Evolutionary conservation across 2,888 invertebrate species (phyloP), one percentile per base, ranked within the genome.

Genomic region (Drosophila colorata): DNA sequence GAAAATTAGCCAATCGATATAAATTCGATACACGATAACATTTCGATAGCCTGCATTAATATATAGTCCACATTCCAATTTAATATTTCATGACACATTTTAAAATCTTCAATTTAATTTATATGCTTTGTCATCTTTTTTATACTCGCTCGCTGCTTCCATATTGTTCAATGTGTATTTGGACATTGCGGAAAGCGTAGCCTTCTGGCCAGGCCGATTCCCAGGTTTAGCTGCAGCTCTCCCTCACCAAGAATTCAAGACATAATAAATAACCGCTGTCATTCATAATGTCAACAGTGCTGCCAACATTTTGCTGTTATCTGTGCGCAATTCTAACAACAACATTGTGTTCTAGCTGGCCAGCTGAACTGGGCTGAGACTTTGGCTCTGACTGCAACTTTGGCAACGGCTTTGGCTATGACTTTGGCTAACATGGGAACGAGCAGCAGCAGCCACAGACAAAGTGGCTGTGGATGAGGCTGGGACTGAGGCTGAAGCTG

Each of bases 221-320:
- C 74, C 71, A 74, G 70, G 75, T 44, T 64, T 11, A 20, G 43
- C 48, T 20, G 33, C 37, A 33, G 33, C 55, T 49, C 55, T 37
- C 57, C 57, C 68, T 18, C 52, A 18, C 40, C 41, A 41, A 47
- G 53, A 53, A 70, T 55, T 16, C 77, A 76, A 85, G 85, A 88
- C 86, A 88, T 88, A 85, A 85, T 85, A 85, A 85, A 85, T 85
- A 85, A 88, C 88, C 87, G 88, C 87, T 85, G 85, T 85, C 85
- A 85, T 85, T 85, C 85, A 85, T 85, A 85, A 88, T 85, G 85
- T 85, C 85, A 85, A 85, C 85, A 88, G 88, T 86, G 85, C 79
- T 85, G 85, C 85, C 85, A 85, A 85, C 85, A 83, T 85, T 84
- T 87, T 85, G 88, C 88, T 85, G 80, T 85, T 85, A 85, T 85